phyloP scores from a whole-genome alignment of 1,140 invertebrate genomes.

The Pantala flavescens region DNA sequence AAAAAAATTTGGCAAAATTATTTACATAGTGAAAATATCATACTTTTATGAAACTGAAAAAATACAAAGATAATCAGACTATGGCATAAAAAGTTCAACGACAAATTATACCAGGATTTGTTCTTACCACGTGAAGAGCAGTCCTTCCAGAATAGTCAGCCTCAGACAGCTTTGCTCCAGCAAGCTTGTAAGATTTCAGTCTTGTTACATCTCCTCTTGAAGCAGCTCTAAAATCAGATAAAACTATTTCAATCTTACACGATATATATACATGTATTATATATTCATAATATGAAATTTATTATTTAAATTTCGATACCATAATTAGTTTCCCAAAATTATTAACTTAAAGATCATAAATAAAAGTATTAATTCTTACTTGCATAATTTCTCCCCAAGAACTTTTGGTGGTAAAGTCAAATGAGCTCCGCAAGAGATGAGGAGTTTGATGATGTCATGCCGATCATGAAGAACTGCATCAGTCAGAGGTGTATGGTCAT shows the following conservation, averaged over 20 bases:
- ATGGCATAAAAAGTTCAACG: too few relatives aligned
- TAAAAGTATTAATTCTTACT: conserved; percentile 25
- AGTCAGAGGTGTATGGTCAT: conserved; percentile 47
- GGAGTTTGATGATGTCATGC: conserved; percentile 47
- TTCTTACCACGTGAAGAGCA: conserved; percentile 44
- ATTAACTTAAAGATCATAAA: too few relatives aligned
- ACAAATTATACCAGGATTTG: too few relatives aligned
- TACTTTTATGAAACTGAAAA: too few relatives aligned
- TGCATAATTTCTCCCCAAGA: conserved; percentile 48
- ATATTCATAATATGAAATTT: neutral
- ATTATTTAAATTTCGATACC: neutral
- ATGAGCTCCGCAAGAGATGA: conserved; percentile 54
- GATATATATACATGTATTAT: neutral
- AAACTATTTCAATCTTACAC: neutral
- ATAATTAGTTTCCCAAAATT: neutral
- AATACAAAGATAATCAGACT: too few relatives aligned
- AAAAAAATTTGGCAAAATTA: too few relatives aligned
- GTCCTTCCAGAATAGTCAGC: conserved; percentile 47
- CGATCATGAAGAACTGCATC: conserved; percentile 51
- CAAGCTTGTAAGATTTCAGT: conserved; percentile 46
- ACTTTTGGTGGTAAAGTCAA: conserved; percentile 36
- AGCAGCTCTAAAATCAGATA: conserved; percentile 36
- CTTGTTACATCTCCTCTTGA: conserved; percentile 42
- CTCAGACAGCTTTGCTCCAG: conserved; percentile 51
- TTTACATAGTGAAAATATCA: too few relatives aligned